Evolutionary conservation across 2,888 invertebrate species (phyloP).

Genomic region (Pachliopta kotzebuea): DNA sequence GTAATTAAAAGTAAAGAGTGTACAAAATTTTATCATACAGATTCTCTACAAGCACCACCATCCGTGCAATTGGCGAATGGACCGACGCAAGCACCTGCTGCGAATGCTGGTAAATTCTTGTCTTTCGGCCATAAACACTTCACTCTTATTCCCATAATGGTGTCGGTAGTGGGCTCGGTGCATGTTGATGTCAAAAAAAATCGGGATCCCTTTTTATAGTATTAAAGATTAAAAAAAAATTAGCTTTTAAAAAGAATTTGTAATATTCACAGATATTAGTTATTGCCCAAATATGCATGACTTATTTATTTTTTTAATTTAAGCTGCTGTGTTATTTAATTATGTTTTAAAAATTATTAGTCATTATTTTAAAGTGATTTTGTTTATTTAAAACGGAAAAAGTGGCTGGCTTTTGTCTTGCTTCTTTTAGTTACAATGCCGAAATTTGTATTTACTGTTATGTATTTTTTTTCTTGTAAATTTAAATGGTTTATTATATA

Average conservation of each 20-base stretch:
- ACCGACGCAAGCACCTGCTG: slow-evolving; percentile 38
- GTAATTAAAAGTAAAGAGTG: background rate
- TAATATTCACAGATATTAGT: slow-evolving; percentile 1
- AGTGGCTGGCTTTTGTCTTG: slow-evolving; percentile 1
- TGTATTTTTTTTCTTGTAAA: background rate
- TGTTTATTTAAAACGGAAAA: background rate
- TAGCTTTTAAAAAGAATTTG: background rate
- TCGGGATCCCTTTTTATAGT: background rate
- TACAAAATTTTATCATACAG: slow-evolving; percentile 16
- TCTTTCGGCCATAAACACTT: slow-evolving; percentile 16
- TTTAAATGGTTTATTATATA: background rate
- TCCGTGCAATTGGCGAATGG: slow-evolving; percentile 43
- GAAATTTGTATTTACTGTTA: background rate
- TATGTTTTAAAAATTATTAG: too few species aligned
- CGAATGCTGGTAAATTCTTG: slow-evolving; percentile 35
- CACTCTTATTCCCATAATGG: slow-evolving; percentile 6
- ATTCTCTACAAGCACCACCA: slow-evolving; percentile 34
- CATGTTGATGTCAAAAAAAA: slow-evolving; percentile 33
- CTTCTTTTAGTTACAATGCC: background rate
- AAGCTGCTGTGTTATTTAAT: slow-evolving; percentile 6
- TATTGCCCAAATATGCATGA: slow-evolving; percentile 14
- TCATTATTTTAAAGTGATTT: background rate
- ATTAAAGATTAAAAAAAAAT: background rate
- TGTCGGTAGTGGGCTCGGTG: slow-evolving; percentile 39
- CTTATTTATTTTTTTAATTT: slow-evolving; percentile 11